phyloP scores from a whole-genome alignment of 2,113 vertebrate genomes.

The Gobius niger region DNA sequence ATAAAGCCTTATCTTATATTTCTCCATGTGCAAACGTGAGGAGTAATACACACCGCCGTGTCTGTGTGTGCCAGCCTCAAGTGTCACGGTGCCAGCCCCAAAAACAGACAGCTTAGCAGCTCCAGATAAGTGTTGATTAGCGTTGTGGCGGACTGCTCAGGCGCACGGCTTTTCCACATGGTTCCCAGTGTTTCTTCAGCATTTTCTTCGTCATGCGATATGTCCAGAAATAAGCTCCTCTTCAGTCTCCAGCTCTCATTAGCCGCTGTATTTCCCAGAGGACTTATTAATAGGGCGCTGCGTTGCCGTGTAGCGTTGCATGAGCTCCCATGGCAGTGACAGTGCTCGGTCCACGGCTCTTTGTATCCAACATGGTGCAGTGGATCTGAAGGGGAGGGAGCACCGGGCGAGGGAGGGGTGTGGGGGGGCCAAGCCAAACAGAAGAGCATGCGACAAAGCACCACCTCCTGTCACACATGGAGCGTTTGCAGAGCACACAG shows the following conservation, averaged over 20 bases:
- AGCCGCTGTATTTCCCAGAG: conserved; percentile 35
- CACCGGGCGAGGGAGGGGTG: conserved; percentile 19
- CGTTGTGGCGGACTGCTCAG: conserved; percentile 41
- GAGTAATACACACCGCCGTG: conserved; percentile 52
- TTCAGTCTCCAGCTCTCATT: conserved; percentile 20
- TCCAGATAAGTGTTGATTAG: conserved; percentile 50
- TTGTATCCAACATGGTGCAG: conserved; percentile 78
- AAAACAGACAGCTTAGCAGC: conserved; percentile 45
- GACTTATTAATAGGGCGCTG: conserved; percentile 43
- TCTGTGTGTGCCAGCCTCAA: conserved; percentile 19
- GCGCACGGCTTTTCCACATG: conserved; percentile 36
- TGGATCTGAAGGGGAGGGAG: conserved; percentile 51
- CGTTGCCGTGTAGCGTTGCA: conserved; percentile 53
- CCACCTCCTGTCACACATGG: conserved; percentile 55
- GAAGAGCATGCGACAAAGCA: conserved; percentile 49
- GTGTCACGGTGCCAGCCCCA: conserved; percentile 32
- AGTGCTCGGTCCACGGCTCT: conserved; percentile 62
- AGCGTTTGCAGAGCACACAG: conserved; percentile 21
- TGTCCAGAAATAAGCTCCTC: conserved; percentile 17
- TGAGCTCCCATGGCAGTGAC: conserved; percentile 67
- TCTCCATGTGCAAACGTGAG: conserved; percentile 8
- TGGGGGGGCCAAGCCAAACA: conserved; percentile 30
- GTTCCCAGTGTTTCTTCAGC: conserved; percentile 40
- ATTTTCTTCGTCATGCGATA: neutral
- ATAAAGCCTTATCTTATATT: no score